Percentiles rank a stretch among this genome's conserved stretches.
These are phyloP conservation scores for Equus przewalskii DNA, from an alignment of 2,113 vertebrate species.

Conservation along the genomic window DNA sequence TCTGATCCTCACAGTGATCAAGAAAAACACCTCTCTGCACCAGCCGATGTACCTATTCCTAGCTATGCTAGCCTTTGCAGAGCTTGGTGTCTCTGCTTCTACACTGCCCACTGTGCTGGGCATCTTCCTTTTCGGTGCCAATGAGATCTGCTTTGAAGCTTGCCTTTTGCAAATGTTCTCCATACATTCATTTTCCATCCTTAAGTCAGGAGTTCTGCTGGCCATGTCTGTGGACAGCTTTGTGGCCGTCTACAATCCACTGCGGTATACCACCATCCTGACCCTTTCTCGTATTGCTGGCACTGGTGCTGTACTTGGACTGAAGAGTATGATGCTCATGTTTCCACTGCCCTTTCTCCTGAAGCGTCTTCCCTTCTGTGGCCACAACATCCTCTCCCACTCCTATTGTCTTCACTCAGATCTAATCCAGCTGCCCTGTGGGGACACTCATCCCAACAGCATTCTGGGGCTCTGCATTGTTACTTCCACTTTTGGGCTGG, in stretches of 20 bases:
- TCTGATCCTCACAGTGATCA: conserved; percentile 62
- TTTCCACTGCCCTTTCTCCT: conserved; percentile 66
- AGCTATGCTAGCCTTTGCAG: conserved; percentile 69
- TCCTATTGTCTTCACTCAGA: conserved; percentile 76
- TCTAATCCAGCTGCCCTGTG: conserved; percentile 73
- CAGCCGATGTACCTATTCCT: conserved; percentile 77
- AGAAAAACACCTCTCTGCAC: conserved; percentile 51
- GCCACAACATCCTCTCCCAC: conserved; percentile 47
- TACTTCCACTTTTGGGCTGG: conserved; percentile 68
- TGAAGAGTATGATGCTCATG: conserved; percentile 66
- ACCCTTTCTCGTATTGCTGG: not conserved
- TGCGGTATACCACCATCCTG: conserved; percentile 36
- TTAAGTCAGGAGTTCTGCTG: conserved; percentile 74
- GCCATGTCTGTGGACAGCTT: conserved; percentile 71
- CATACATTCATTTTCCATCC: conserved; percentile 73
- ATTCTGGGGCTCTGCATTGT: conserved; percentile 69
- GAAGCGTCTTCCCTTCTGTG: conserved; percentile 55
- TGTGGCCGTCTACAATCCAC: conserved; percentile 63
- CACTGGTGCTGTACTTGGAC: not conserved
- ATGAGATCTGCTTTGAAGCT: conserved; percentile 70
- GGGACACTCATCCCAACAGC: conserved; percentile 63
- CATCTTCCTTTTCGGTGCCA: conserved; percentile 74
- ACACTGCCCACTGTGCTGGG: conserved; percentile 70
- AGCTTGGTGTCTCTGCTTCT: conserved; percentile 71
- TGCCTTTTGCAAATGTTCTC: conserved; percentile 79